phyloP scores from a whole-genome alignment of 2,113 vertebrate species.

The Psittacula cyanocephala region DNA sequence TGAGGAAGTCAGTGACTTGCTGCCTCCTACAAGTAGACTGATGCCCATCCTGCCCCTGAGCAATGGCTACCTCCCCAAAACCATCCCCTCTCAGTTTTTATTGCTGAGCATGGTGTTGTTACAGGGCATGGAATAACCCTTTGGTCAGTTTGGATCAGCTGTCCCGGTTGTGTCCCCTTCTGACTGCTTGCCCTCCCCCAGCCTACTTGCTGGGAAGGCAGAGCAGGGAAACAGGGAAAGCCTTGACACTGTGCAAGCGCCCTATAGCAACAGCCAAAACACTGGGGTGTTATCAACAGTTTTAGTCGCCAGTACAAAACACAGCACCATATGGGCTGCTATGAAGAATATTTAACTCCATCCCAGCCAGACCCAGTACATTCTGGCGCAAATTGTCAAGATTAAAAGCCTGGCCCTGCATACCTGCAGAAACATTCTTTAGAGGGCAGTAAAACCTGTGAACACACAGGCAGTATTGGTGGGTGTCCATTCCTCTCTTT shows the following conservation, averaged over 20 bases:
- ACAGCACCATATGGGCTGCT: not conserved
- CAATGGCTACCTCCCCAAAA: not conserved
- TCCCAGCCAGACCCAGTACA: not conserved
- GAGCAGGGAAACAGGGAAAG: not conserved
- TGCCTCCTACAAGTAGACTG: not conserved
- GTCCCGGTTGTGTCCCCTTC: not conserved
- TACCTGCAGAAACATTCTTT: not conserved
- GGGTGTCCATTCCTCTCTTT: not conserved
- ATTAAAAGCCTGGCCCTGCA: not conserved
- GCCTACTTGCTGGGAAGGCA: not conserved
- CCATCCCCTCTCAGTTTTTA: not conserved
- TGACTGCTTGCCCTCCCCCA: not conserved
- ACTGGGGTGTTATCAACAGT: not conserved
- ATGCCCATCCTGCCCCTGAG: not conserved
- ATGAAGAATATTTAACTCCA: not conserved
- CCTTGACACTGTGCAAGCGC: not conserved
- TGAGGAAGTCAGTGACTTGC: not conserved
- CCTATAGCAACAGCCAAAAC: not conserved
- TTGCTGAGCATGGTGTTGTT: not conserved
- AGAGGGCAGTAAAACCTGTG: not conserved
- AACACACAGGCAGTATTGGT: accelerated
- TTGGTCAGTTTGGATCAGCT: not conserved
- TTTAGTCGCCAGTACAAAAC: not conserved
- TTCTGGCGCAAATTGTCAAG: not conserved
- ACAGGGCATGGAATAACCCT: not conserved